Evolutionary conservation across 2,888 invertebrate genomes (phyloP).

Genomic region (Lasius fuliginosus): DNA sequence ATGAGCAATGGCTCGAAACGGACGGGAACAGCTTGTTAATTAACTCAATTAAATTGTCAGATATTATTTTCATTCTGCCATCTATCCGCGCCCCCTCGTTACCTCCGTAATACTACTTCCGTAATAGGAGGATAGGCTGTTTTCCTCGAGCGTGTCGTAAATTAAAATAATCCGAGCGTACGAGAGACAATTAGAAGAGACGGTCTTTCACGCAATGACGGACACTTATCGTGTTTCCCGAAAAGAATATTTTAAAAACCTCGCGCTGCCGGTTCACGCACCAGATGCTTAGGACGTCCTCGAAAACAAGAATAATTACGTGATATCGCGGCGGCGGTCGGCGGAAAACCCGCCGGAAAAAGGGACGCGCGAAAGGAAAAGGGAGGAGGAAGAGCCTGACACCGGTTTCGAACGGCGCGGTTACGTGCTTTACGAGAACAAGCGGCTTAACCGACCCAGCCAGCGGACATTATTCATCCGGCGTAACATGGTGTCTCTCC

Average conservation of each 20-base stretch:
- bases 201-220: neutral
- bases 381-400: constrained; percentile 60
- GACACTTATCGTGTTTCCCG: constrained; percentile 12
- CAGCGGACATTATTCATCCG: constrained; percentile 77
- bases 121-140: constrained; percentile 38
- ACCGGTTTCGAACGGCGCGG: constrained; percentile 58
- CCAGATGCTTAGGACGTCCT: constrained; percentile 45
- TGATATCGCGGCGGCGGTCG: constrained; percentile 62
- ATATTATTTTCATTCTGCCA: constrained; percentile 57
- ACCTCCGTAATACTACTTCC: constrained; percentile 56
- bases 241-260: neutral
- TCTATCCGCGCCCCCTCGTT: constrained; percentile 35
- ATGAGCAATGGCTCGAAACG: constrained; percentile 53
- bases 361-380: constrained; percentile 24
- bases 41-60: constrained; percentile 63
- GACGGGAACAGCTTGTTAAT: constrained; percentile 57
- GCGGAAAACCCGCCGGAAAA: constrained; percentile 43
- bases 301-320: constrained; percentile 69
- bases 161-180: constrained; percentile 43
- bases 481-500: constrained; percentile 52
- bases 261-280: constrained; percentile 10
- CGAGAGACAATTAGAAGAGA: constrained; percentile 31
- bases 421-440: constrained; percentile 74
- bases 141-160: constrained; percentile 46
- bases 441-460: constrained; percentile 77